phyloP scores from a whole-genome alignment of 2,113 vertebrate genomes.

The Oreocharis arfaki region DNA sequence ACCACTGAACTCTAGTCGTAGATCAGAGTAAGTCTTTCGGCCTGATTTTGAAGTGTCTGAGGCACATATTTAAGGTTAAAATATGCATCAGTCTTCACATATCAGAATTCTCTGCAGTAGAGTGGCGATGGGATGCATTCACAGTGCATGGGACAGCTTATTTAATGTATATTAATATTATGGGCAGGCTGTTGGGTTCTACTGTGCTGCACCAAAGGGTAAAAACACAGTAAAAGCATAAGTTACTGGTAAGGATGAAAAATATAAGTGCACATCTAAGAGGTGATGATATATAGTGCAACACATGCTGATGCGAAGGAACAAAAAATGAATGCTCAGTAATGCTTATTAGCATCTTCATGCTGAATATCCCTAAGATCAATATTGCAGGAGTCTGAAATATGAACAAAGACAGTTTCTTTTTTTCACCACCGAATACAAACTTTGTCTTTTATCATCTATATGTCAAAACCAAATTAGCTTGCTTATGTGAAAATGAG shows the following conservation, averaged over 20 bases:
- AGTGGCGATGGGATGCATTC: background rate
- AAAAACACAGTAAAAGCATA: background rate
- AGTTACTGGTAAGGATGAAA: background rate
- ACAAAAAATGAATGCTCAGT: background rate
- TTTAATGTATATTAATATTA: background rate
- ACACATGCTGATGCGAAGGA: background rate
- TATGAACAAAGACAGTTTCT: background rate
- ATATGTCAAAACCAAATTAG: background rate
- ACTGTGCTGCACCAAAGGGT: accelerated
- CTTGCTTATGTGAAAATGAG: background rate
- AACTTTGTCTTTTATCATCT: background rate
- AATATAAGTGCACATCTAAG: background rate
- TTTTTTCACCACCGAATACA: background rate
- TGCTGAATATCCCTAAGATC: background rate
- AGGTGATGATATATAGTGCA: background rate
- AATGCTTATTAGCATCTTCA: background rate
- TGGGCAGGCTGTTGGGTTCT: background rate
- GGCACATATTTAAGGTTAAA: background rate
- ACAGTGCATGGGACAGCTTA: background rate
- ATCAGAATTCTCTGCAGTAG: background rate
- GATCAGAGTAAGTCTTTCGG: background rate
- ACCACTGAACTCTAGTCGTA: background rate
- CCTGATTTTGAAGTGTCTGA: background rate
- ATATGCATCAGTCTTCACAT: background rate
- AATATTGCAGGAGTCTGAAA: background rate